Conservation (phyloP, 2,888 invertebrate genomes). For the Psococerastis gibbosa region DNA sequence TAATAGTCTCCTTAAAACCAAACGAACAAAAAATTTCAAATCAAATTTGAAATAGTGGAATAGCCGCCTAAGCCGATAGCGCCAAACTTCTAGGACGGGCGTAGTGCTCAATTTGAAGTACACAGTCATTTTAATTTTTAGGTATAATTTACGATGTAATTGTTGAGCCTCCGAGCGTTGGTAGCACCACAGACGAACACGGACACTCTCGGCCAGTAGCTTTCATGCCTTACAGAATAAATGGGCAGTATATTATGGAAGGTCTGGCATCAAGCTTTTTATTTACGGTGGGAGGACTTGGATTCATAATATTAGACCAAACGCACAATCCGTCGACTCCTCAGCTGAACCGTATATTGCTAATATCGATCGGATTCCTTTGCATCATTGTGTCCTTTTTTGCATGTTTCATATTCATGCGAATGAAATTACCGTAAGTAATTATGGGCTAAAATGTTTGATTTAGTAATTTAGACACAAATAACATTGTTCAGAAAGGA, state of each 20-base stretch:
- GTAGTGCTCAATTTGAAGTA: no score
- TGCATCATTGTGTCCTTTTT: constrained; percentile 87
- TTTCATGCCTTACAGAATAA: constrained; percentile 95
- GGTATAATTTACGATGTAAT: constrained; percentile 99
- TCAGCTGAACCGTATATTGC: constrained; percentile 73
- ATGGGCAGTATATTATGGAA: constrained; percentile 99
- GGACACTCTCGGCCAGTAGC: constrained; percentile 93
- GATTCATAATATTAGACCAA: constrained; percentile 90
- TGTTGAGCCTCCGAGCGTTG: constrained; percentile 95
- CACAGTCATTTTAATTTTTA: no score
- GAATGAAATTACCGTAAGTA: constrained; percentile 80
- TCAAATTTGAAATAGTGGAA: no score
- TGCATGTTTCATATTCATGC: constrained; percentile 94
- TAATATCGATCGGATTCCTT: constrained; percentile 78
- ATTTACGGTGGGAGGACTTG: constrained; percentile 88
- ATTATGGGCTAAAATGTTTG: no score
- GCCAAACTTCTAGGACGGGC: no score
- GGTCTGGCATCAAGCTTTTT: constrained; percentile 93
- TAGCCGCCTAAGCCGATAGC: no score
- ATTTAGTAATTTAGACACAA: not conserved
- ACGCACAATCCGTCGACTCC: constrained; percentile 81
- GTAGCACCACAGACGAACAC: constrained; percentile 93
- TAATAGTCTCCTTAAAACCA: no score
- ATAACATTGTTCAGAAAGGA: constrained; percentile 3
- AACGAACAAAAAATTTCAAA: no score